Conservation (phyloP, 2,888 invertebrate genomes). For the Mycalesis mineus region DNA sequence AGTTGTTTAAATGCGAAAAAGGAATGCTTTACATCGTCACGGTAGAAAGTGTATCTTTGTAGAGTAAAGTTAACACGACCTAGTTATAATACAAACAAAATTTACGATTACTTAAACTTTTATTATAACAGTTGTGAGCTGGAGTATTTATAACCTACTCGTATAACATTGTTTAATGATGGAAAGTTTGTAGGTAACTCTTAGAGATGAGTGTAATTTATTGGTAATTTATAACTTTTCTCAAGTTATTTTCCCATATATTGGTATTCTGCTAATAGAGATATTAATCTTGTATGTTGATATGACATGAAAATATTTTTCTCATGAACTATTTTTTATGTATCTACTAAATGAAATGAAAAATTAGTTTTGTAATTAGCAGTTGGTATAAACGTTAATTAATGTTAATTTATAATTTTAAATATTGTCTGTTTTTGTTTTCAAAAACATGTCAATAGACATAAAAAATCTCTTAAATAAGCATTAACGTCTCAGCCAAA, state of each 20-base stretch:
- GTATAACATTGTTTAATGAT: conserved; percentile 7
- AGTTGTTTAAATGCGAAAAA: conserved; percentile 12
- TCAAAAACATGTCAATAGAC: no score
- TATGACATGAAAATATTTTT: not conserved
- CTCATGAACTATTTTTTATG: not conserved
- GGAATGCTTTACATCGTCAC: conserved; percentile 30
- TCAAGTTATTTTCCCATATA: not conserved
- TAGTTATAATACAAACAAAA: conserved; percentile 26
- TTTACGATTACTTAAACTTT: conserved; percentile 21
- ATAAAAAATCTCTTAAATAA: no score
- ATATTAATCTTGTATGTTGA: not conserved
- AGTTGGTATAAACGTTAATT: no score
- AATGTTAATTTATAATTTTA: no score
- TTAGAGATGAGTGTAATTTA: conserved; percentile 1
- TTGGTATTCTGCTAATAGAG: not conserved
- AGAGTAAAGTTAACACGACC: conserved; percentile 35
- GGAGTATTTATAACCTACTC: conserved; percentile 1
- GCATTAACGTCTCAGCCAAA: no score
- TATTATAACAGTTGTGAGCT: conserved; percentile 25
- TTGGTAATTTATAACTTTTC: not conserved
- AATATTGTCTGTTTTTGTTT: no score
- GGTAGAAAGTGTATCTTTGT: conserved; percentile 52
- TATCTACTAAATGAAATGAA: not conserved
- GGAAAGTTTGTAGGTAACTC: conserved; percentile 15
- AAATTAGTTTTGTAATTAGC: not conserved